A percentile compares a stretch with the other conserved stretches of the same genome.
These are phyloP conservation scores for Macrosteles quadrilineatus DNA, from an alignment of 1,140 invertebrate species.

Conservation along the genomic window DNA sequence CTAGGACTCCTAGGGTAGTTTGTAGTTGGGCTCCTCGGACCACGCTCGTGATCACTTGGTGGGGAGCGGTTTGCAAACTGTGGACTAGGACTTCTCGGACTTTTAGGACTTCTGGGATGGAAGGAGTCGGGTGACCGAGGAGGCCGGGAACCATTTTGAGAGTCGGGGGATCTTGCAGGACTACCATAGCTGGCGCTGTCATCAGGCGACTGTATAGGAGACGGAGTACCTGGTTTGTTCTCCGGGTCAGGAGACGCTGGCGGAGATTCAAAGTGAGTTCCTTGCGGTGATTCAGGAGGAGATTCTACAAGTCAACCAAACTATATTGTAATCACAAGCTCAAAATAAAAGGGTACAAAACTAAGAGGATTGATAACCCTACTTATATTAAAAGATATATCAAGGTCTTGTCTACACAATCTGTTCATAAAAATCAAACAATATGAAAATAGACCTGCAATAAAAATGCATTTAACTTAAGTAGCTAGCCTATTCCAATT, in stretches of 20 bases:
- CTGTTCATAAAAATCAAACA: too few relatives aligned
- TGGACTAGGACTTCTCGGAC: neutral
- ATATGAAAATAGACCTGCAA: too few relatives aligned
- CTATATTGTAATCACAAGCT: too few relatives aligned
- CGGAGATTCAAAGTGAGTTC: conserved; percentile 38
- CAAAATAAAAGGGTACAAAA: too few relatives aligned
- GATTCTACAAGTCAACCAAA: conserved; percentile 22
- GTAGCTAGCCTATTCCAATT: too few relatives aligned
- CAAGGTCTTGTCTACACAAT: too few relatives aligned
- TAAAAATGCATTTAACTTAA: too few relatives aligned
- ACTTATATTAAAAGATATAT: too few relatives aligned
- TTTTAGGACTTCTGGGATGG: conserved; percentile 16
- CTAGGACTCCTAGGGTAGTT: conserved; percentile 24
- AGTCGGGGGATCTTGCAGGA: conserved; percentile 8
- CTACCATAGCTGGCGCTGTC: conserved; percentile 3
- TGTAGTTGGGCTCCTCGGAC: conserved; percentile 10
- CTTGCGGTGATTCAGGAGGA: conserved; percentile 38
- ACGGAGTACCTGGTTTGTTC: conserved; percentile 19
- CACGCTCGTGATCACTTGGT: conserved; percentile 1
- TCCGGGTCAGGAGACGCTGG: conserved; percentile 36
- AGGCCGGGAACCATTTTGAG: conserved; percentile 12
- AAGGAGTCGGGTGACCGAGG: conserved; percentile 19
- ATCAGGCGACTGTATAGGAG: conserved; percentile 6
- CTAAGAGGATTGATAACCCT: too few relatives aligned
- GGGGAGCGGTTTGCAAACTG: conserved; percentile 1